Evolutionary conservation across 2,888 invertebrate genomes (phyloP), one percentile per base, ranked within the genome.

Genomic region (Pasiphila rectangulata): DNA sequence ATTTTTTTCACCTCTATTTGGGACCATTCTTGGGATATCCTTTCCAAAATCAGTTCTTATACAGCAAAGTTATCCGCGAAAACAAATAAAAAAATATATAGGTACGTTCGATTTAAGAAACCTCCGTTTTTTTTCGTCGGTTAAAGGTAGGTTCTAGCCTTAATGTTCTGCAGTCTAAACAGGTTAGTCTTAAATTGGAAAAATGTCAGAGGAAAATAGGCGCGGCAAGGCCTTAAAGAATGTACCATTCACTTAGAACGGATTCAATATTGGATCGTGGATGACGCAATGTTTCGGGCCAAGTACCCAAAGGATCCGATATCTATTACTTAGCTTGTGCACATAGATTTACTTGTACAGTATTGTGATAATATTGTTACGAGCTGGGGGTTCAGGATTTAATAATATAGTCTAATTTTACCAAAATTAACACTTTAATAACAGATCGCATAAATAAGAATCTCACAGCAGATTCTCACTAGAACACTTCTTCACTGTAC

Each of bases 221-320:
- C 50, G 59, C 51, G 57, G 80, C 74, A 73, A 71, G 79, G 80
- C 72, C 67, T 69, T 64, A 61, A 69, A 73, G 78, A 75, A 78
- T 80, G 69, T 67, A 71, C 65, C 82, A 70, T 81, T 83, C 83
- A 45, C 50, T 47, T 47, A 34, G 36, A 42, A 24, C 25, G 47
- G 42, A 47, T 42, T 42, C 42, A 34, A 42, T 47, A 47, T 29
- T 32, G 38, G 17, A 38, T 41, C 37, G 41, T 38, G 19, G 29
- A 78, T 36, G 35, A 17, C 15, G 32, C 37, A 24, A 35, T 17
- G 20, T 29, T 27, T 23, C 29, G 13, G 15, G 16, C 32, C 41
- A 21, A 35, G 35, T 21, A 19, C 17, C 32, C 32, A 17, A 32
- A 21, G 20, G 20, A 35, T 35, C 13, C 19, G 19, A 35, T 35